Percentiles rank a stretch among this genome's conserved stretches.
phyloP scores from a whole-genome alignment of 2,113 vertebrate genomes.

The Otocyon megalotis region DNA sequence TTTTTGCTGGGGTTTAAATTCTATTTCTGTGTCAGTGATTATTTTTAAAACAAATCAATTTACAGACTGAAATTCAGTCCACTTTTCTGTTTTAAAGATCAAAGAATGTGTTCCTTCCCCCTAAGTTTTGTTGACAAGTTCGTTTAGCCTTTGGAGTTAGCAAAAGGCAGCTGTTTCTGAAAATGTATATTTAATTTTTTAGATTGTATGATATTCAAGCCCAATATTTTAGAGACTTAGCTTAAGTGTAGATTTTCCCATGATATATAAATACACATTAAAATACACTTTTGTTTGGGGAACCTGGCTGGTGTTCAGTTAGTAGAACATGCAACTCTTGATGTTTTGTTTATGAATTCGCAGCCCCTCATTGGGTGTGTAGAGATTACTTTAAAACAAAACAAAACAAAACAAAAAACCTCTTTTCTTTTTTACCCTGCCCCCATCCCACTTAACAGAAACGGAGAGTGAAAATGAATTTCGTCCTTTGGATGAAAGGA shows the following conservation, averaged over 20 bases:
- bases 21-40: constrained; percentile 39
- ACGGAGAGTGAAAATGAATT: constrained; percentile 99
- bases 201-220: not conserved
- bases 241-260: constrained; percentile 53
- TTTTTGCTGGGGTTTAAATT: constrained; percentile 53
- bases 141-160: constrained; percentile 36
- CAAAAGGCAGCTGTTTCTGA: constrained; percentile 30
- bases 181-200: constrained; percentile 34
- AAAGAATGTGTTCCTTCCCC: constrained; percentile 4
- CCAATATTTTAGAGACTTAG: constrained; percentile 10
- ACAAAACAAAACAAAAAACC: not conserved
- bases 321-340: not conserved
- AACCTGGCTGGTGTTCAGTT: not conserved
- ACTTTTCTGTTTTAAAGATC: constrained; percentile 42
- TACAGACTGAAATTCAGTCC: constrained; percentile 12
- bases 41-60: constrained; percentile 32
- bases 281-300: not conserved
- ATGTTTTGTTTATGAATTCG: not conserved
- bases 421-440: constrained; percentile 34
- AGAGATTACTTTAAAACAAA: not conserved
- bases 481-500: constrained; percentile 97
- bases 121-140: not conserved
- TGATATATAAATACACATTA: not conserved
- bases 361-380: not conserved
- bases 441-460: constrained; percentile 87